phyloP scores from a whole-genome alignment of 2,888 invertebrate genomes.

The Phaonia tiefii region DNA sequence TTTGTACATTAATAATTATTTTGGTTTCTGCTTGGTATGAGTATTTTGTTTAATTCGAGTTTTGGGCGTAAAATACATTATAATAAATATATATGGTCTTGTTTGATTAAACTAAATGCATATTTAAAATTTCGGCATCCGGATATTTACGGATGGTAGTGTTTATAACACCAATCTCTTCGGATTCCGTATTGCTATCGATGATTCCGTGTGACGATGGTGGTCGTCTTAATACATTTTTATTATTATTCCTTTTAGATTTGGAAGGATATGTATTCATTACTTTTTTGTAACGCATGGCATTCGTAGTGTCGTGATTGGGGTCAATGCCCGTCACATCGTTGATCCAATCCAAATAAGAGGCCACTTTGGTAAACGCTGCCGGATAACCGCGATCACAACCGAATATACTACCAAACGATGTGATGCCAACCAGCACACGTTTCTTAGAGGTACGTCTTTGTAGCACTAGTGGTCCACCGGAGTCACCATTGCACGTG shows the following conservation, averaged over 20 bases:
- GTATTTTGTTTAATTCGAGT: not conserved
- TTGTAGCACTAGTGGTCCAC: conserved; percentile 77
- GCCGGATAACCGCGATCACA: conserved; percentile 78
- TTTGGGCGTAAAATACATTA: conserved; percentile 17
- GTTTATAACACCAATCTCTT: conserved; percentile 59
- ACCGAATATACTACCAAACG: conserved; percentile 78
- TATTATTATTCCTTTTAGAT: conserved; percentile 40
- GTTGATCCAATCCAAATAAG: conserved; percentile 78
- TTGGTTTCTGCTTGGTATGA: not conserved
- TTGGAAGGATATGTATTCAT: conserved; percentile 70
- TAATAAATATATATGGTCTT: conserved; percentile 12
- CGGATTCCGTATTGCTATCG: conserved; percentile 30
- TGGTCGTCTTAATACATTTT: conserved; percentile 24
- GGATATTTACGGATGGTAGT: conserved; percentile 56
- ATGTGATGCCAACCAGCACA: conserved; percentile 77
- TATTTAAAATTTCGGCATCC: conserved; percentile 54
- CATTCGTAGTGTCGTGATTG: conserved; percentile 70
- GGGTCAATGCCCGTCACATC: conserved; percentile 74
- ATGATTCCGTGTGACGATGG: not conserved
- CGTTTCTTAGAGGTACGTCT: conserved; percentile 74
- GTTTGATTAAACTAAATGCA: conserved; percentile 10
- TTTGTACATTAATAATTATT: conserved; percentile 16
- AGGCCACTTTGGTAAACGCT: conserved; percentile 78
- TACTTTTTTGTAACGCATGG: conserved; percentile 72
- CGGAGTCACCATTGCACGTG: conserved; percentile 81